Percentiles rank a stretch among this genome's conserved stretches.
These are phyloP conservation scores for Keiferia lycopersicella DNA, from an alignment of 2,888 invertebrate genomes.

Conservation along the genomic window DNA sequence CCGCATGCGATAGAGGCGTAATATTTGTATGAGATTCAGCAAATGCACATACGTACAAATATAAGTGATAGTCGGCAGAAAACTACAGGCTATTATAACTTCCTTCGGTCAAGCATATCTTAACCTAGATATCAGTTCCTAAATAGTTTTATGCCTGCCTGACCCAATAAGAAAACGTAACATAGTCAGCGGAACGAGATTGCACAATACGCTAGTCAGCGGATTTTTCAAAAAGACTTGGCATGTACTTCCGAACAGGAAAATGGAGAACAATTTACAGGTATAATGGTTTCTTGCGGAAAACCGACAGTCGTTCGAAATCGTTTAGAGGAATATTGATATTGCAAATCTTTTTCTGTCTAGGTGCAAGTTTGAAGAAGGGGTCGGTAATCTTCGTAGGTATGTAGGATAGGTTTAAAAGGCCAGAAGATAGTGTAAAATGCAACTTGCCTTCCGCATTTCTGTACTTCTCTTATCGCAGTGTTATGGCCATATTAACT, in stretches of 20 bases:
- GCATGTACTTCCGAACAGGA: background rate
- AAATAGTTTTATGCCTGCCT: background rate
- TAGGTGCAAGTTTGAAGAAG: background rate
- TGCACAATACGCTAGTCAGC: background rate
- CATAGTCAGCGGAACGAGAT: background rate
- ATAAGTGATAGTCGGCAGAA: background rate
- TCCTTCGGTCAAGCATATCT: background rate
- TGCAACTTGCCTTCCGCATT: conserved; percentile 17
- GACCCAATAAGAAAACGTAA: background rate
- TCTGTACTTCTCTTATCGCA: background rate
- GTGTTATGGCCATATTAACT: conserved; percentile 9
- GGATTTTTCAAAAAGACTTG: background rate
- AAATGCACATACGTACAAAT: too few species aligned
- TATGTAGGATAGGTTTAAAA: background rate
- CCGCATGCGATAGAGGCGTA: too few species aligned
- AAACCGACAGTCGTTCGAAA: background rate
- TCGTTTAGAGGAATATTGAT: background rate
- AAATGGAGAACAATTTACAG: background rate
- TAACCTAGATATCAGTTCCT: background rate
- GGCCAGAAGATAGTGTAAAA: background rate
- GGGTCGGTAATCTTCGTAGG: background rate
- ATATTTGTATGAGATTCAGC: too few species aligned
- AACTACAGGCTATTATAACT: background rate
- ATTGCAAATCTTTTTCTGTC: background rate
- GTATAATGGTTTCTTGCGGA: background rate